These are phyloP conservation scores for Araneus ventricosus DNA, from an alignment of 1,140 invertebrate species.

Conservation along the genomic window DNA sequence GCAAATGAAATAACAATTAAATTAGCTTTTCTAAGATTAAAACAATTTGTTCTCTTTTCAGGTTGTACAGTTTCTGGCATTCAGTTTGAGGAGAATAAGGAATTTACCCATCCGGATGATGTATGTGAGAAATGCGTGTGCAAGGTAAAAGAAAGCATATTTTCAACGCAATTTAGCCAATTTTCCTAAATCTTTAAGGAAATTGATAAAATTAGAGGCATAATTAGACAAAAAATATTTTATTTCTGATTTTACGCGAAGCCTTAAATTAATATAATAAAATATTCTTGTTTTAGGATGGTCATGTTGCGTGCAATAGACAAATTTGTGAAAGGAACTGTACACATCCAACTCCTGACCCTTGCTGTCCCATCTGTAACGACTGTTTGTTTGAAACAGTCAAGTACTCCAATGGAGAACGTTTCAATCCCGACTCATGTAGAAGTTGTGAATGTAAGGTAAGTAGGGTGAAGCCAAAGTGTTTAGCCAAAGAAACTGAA, in stretches of 20 bases:
- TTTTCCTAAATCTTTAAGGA: background rate
- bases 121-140: conserved; percentile 71
- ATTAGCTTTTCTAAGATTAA: background rate
- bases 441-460: conserved; percentile 69
- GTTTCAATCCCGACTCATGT: conserved; percentile 62
- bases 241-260: too few relatives aligned
- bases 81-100: conserved; percentile 57
- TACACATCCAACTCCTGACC: conserved; percentile 63
- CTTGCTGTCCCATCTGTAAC: conserved; percentile 69
- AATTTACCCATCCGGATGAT: conserved; percentile 71
- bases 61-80: conserved; percentile 62
- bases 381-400: conserved; percentile 58
- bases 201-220: background rate
- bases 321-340: conserved; percentile 53
- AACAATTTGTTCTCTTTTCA: background rate
- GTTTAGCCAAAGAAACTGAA: too few relatives aligned
- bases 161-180: background rate
- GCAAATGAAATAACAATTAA: too few relatives aligned
- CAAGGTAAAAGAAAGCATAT: conserved; percentile 23
- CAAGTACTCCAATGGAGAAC: conserved; percentile 28
- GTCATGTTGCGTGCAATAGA: conserved; percentile 16
- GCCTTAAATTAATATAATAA: too few relatives aligned
- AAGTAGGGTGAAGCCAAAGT: too few relatives aligned
- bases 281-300: background rate
- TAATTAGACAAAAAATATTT: background rate